Conservation (phyloP, 2,113 vertebrate species). For the Melozone crissalis region DNA sequence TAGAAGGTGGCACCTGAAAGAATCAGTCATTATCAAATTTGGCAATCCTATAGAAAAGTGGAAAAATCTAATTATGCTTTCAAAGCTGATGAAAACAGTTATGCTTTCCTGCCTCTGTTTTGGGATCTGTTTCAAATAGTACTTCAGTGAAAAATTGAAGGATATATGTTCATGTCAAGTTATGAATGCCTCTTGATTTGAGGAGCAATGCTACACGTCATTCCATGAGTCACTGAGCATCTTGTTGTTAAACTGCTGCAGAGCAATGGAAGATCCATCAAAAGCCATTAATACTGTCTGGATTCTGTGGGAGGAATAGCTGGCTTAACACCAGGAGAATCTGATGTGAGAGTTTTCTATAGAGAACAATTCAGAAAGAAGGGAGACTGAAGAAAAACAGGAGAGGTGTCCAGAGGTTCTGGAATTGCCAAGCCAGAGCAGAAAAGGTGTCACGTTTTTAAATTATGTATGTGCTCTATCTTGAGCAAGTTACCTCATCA, state of each 20-base stretch:
- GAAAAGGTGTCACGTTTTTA: not conserved
- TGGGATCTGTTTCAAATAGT: not conserved
- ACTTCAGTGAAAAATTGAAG: not conserved
- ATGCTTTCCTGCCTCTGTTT: not conserved
- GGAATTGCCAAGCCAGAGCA: not conserved
- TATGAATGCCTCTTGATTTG: not conserved
- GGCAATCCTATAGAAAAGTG: not conserved
- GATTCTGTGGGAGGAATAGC: not conserved
- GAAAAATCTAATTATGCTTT: not conserved
- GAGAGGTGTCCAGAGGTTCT: not conserved
- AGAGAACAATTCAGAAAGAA: not conserved
- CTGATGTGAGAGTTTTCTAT: not conserved
- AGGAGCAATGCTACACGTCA: not conserved
- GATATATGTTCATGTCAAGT: not conserved
- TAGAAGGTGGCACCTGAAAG: not conserved
- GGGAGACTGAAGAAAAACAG: not conserved
- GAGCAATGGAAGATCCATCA: not conserved
- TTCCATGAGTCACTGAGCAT: not conserved
- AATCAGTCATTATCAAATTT: not conserved
- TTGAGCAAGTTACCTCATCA: not conserved
- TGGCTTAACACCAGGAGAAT: not conserved
- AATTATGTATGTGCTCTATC: not conserved
- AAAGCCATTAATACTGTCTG: not conserved
- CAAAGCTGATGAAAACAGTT: not conserved
- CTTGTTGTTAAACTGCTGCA: not conserved